phyloP scores from a whole-genome alignment of 2,888 invertebrate genomes.

The Drosophila demipolita region DNA sequence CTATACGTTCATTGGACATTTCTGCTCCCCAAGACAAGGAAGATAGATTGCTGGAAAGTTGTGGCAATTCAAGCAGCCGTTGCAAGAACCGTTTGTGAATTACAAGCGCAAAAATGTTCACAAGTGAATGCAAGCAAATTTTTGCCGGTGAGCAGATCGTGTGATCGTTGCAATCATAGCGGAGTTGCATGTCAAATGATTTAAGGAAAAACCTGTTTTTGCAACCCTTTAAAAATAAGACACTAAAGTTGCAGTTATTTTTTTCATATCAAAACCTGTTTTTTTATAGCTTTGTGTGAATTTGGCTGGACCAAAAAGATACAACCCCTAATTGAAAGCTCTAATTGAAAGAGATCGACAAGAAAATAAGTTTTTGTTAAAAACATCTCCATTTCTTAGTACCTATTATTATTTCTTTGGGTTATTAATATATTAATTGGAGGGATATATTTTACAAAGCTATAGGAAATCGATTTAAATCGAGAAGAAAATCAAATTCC shows the following conservation, averaged over 20 bases:
- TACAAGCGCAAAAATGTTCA: slow-evolving; percentile 25
- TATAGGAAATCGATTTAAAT: background rate
- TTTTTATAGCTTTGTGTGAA: slow-evolving; percentile 1
- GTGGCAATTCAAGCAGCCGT: slow-evolving; percentile 16
- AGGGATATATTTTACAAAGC: background rate
- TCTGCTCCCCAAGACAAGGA: slow-evolving; percentile 95
- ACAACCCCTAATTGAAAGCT: slow-evolving; percentile 9
- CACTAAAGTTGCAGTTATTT: background rate
- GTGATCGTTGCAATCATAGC: slow-evolving; percentile 29
- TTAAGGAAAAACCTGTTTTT: slow-evolving; percentile 21
- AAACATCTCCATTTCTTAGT: background rate
- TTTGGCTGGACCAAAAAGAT: background rate
- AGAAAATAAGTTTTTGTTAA: background rate
- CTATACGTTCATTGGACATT: slow-evolving; percentile 94
- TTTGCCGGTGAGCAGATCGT: slow-evolving; percentile 8
- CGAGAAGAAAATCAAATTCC: background rate
- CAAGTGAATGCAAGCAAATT: background rate
- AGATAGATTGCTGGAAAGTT: slow-evolving; percentile 73
- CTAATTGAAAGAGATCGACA: background rate
- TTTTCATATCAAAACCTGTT: slow-evolving; percentile 5
- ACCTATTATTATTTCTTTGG: background rate
- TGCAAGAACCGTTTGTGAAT: slow-evolving; percentile 70
- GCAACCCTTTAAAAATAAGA: background rate
- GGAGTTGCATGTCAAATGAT: slow-evolving; percentile 11
- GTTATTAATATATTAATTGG: background rate